Percentiles rank a stretch among this genome's conserved stretches.
phyloP scores from a whole-genome alignment of 2,113 vertebrate genomes.

The Limanda limanda region DNA sequence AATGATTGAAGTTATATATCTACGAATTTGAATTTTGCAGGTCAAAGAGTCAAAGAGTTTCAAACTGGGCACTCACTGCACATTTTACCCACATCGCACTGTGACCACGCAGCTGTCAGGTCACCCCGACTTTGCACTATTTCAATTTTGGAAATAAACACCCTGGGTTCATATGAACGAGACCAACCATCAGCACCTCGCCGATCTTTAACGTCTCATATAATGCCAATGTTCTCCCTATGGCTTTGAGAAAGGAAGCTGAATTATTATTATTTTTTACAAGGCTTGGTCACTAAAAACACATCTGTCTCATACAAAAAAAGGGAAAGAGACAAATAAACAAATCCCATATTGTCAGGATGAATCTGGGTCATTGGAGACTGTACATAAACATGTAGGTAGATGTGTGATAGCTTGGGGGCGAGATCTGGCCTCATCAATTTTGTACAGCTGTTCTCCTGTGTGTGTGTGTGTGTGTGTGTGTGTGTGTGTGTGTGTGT shows the following conservation, averaged over 20 bases:
- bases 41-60: too few relatives aligned
- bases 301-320: neutral
- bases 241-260: neutral
- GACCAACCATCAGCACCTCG: neutral
- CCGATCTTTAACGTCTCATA: neutral
- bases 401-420: neutral
- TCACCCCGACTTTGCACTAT: neutral
- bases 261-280: neutral
- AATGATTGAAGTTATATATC: too few relatives aligned
- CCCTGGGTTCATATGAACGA: neutral
- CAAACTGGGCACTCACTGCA: too few relatives aligned
- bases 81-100: too few relatives aligned
- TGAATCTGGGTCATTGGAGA: neutral
- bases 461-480: too few relatives aligned
- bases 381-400: neutral
- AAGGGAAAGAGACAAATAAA: neutral
- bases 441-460: neutral
- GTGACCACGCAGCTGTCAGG: neutral
- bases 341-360: neutral
- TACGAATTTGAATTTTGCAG: too few relatives aligned
- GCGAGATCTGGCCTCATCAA: neutral
- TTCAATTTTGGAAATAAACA: neutral
- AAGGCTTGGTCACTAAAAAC: neutral
- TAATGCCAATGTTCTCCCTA: too few relatives aligned
- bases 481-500: too few relatives aligned